Base-by-base conservation (phyloP, 2,888 invertebrate genomes). In the Polyommatus iphigenia region DNA sequence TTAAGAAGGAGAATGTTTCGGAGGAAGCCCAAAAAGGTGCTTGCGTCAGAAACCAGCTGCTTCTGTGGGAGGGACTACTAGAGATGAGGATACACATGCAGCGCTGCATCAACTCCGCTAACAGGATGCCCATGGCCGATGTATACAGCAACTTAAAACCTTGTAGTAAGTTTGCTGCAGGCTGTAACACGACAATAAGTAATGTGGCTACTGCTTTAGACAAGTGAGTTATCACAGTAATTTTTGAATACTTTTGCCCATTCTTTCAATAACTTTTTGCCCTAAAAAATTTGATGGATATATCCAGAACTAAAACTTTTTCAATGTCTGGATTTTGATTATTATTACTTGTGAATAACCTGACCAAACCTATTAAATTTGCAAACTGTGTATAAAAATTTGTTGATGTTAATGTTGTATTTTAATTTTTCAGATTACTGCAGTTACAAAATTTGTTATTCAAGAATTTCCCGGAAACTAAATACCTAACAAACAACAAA, bases 11-110 rank as follows among this genome's bases (percentile, higher is more conserved):
- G 78, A 95, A 95, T 84, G 81, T 94, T 2, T 91, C 94, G 0
- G 93, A 92, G 79, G 95, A 96, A 85, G 91, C 96, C 0, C 95
- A 96, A 82, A 97, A 96, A 86, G 97, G 96, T 1, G 88, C 92
- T 18, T 95, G 96, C 85, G 96, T 97, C 0, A 94, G 96, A 85
- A 96, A 96, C 83, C 97, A 97, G 86, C 87, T 97, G 46, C 91
- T 95, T 62, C 86, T 98, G 1, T 99, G 98, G 98, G 99, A 99
- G 87, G 96, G 95, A 78, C 88, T 99, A 5, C 87, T 99, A 36
- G 98, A 99, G 90, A 95, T 96, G 86, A 95, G 99, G 81, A 99
- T 99, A 83, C 97, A 97, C 85, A 89, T 98, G 36, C 99, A 99
- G 88, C 97, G 98, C 87, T 95, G 97, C 84, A 87, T 98, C 77